Conservation (phyloP, 2,888 invertebrate species). For the Drosophila robusta region DNA sequence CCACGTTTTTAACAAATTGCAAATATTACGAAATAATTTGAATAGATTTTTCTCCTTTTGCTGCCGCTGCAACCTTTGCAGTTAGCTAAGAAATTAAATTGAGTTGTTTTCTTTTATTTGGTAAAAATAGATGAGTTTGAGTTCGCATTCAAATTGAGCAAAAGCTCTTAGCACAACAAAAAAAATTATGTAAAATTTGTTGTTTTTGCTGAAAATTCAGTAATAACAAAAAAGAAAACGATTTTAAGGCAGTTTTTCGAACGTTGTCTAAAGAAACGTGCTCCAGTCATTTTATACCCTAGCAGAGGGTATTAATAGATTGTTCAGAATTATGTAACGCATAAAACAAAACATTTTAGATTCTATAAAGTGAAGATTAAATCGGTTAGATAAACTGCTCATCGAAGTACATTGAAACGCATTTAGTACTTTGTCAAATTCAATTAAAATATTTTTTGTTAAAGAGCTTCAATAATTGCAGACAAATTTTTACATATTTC, state of each 20-base stretch:
- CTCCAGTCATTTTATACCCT: constrained; percentile 35
- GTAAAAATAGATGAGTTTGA: constrained; percentile 36
- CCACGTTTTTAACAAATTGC: constrained; percentile 70
- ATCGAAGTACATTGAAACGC: no score
- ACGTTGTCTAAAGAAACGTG: constrained; percentile 48
- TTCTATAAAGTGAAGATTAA: no score
- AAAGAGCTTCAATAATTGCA: no score
- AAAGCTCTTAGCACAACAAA: constrained; percentile 29
- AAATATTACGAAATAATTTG: constrained; percentile 76
- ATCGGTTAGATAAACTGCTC: no score
- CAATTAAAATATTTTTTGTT: no score
- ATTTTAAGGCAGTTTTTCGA: constrained; percentile 32
- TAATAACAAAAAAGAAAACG: constrained; percentile 23
- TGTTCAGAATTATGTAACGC: neutral
- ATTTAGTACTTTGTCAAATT: no score
- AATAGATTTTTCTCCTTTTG: constrained; percentile 50
- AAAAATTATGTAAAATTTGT: constrained; percentile 69
- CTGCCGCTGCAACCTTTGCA: constrained; percentile 42
- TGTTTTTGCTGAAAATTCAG: constrained; percentile 23
- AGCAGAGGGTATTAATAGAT: constrained; percentile 18
- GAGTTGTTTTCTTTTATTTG: constrained; percentile 59
- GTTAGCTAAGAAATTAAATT: constrained; percentile 64
- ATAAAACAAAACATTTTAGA: no score
- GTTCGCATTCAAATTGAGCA: constrained; percentile 22
- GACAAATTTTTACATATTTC: no score